Base-by-base conservation (phyloP, 2,888 invertebrate genomes). In the Cephonodes hylas region DNA sequence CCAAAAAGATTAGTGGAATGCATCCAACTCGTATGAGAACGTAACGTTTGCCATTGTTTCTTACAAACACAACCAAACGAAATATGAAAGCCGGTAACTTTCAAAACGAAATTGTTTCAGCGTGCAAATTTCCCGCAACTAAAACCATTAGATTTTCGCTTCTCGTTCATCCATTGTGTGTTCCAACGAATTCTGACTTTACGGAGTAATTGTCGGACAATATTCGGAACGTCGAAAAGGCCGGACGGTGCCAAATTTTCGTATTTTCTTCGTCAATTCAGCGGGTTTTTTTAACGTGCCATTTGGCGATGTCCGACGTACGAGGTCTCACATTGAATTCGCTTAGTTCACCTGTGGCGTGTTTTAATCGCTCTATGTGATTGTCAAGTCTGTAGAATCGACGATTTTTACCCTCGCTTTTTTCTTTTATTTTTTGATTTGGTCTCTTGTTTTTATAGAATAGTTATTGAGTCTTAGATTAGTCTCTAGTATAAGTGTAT, bases 231-330 rank as follows among this genome's bases (percentile, higher is more conserved):
- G 53, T 7, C 15, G 48, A 27, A 53, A 53, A 20, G 53, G 53
- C 18, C 23, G 46, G n/a, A 4, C 46, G n/a, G 23, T n/a, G 46
- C 27, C 27, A 10, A 53, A 31, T 53, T 53, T 20, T 4, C 8
- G 10, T 53, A 18, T 53, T 53, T 53, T 31, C 53, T 53, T 53
- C 15, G 31, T 10, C 53, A 18, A 53, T 53, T 53, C 53, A 31
- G 53, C 53, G 53, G n/a, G n/a, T n/a, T n/a, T n/a, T 53, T 53
- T 53, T 53, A 27, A 53, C 53, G 31, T 18, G 31, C 27, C 27
- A 31, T n/a, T 53, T 31, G 10, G 27, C 18, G 31, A 46, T 6
- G 25, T 13, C 8, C 25, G 13, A 10, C 27, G 10, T 3, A n/a
- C 38, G 38, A 18, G 13, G 10, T 53, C 15, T 10, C 3, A 38